Conservation (phyloP, 1,140 invertebrate species). For the Tetragnatha versicolor region DNA sequence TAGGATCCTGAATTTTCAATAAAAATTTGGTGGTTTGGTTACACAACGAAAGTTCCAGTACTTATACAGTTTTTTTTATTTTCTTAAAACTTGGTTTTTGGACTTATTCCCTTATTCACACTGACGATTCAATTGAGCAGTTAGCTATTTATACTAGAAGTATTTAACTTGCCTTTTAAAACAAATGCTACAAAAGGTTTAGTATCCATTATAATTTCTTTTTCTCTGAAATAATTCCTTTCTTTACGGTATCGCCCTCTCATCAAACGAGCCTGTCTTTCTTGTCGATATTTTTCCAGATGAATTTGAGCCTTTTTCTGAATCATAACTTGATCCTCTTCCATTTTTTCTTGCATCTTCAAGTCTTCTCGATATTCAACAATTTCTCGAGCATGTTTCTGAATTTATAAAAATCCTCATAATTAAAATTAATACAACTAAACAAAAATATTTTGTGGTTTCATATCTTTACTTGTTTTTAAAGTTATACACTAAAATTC, state of each 20-base stretch:
- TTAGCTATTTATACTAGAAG: too few species aligned
- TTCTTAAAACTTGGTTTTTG: too few species aligned
- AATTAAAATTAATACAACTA: constrained; percentile 5
- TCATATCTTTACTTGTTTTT: too few species aligned
- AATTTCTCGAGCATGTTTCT: constrained; percentile 77
- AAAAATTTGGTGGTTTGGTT: too few species aligned
- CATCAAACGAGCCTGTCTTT: constrained; percentile 71
- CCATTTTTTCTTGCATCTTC: constrained; percentile 70
- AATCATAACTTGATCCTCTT: constrained; percentile 72
- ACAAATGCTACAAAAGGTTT: constrained; percentile 60
- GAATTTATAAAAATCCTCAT: too few species aligned
- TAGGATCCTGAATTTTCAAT: too few species aligned
- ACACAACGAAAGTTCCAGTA: too few species aligned
- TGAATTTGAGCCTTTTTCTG: constrained; percentile 75
- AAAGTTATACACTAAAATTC: too few species aligned
- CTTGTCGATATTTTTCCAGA: constrained; percentile 70
- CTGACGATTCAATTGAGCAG: too few species aligned
- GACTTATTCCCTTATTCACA: too few species aligned
- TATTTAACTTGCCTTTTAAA: constrained; percentile 60
- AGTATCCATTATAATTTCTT: constrained; percentile 62
- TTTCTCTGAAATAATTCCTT: constrained; percentile 20
- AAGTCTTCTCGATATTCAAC: constrained; percentile 71
- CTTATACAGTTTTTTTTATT: too few species aligned
- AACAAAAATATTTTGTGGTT: too few species aligned
- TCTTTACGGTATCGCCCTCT: constrained; percentile 62